phyloP scores from a whole-genome alignment of 2,113 vertebrate species.

The Dicerorhinus sumatrensis region DNA sequence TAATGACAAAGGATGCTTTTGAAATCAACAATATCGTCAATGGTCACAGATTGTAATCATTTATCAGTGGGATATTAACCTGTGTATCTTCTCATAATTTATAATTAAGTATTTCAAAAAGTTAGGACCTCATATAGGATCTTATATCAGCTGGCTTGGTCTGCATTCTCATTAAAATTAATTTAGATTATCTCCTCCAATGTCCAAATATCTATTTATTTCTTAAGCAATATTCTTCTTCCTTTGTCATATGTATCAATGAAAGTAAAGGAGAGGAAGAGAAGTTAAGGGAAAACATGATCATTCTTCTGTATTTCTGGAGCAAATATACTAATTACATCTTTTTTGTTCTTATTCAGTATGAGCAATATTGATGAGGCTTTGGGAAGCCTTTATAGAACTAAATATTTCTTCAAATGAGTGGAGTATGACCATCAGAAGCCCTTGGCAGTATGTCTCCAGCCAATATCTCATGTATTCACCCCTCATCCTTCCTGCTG shows the following conservation, averaged over 20 bases:
- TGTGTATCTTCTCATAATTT: not conserved
- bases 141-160: not conserved
- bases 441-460: not conserved
- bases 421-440: not conserved
- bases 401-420: not conserved
- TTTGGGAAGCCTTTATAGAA: not conserved
- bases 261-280: not conserved
- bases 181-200: not conserved
- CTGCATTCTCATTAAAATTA: not conserved
- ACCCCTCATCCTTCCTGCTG: slow-evolving; percentile 29
- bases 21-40: not conserved
- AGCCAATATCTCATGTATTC: slow-evolving; percentile 31
- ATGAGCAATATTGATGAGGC: not conserved
- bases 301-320: not conserved
- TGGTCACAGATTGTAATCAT: not conserved
- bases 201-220: not conserved
- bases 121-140: not conserved
- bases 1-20: not conserved
- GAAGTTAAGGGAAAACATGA: not conserved
- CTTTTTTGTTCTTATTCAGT: not conserved
- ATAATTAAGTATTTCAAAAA: not conserved
- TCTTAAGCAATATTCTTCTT: not conserved
- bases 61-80: not conserved
- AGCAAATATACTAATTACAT: not conserved
- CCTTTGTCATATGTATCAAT: not conserved